A percentile compares a stretch with the other conserved stretches of the same genome.
Evolutionary conservation across 2,797 vertebrate species (phyloP).

Genomic region (Cirrhinus molitorella): DNA sequence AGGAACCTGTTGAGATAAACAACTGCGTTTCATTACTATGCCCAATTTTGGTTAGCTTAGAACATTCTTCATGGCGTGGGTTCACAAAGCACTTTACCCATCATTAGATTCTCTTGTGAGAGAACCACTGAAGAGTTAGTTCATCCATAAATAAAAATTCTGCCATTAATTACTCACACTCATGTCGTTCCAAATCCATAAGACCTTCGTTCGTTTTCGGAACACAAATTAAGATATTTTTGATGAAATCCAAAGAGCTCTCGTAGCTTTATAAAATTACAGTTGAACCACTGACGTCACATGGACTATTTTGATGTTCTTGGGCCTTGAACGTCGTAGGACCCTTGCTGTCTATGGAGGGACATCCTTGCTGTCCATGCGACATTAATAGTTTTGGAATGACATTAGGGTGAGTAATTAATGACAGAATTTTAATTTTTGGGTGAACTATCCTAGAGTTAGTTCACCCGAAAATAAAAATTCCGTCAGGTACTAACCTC

Average conservation of each 20-base stretch:
- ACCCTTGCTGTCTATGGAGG: too few relatives aligned
- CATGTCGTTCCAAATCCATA: not conserved
- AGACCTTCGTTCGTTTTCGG: not conserved
- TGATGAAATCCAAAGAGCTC: not conserved
- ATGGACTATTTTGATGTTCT: too few relatives aligned
- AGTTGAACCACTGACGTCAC: too few relatives aligned
- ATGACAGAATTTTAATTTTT: too few relatives aligned
- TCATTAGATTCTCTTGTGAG: not conserved
- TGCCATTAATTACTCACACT: not conserved
- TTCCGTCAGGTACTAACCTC: not conserved
- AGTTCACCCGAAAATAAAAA: not conserved
- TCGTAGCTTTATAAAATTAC: too few relatives aligned
- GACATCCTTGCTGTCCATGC: too few relatives aligned
- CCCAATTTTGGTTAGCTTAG: not conserved
- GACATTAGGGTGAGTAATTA: too few relatives aligned
- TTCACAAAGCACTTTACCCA: not conserved
- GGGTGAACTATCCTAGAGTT: too few relatives aligned
- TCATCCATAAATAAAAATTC: not conserved
- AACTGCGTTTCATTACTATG: not conserved
- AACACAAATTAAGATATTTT: not conserved
- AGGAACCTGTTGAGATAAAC: conserved; percentile 84
- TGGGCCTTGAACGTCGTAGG: too few relatives aligned
- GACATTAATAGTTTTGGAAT: too few relatives aligned
- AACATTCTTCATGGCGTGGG: not conserved
- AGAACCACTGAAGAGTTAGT: too few relatives aligned